Evolutionary conservation across 2,113 vertebrate genomes (phyloP).

Genomic region (Catharus fuscescens): DNA sequence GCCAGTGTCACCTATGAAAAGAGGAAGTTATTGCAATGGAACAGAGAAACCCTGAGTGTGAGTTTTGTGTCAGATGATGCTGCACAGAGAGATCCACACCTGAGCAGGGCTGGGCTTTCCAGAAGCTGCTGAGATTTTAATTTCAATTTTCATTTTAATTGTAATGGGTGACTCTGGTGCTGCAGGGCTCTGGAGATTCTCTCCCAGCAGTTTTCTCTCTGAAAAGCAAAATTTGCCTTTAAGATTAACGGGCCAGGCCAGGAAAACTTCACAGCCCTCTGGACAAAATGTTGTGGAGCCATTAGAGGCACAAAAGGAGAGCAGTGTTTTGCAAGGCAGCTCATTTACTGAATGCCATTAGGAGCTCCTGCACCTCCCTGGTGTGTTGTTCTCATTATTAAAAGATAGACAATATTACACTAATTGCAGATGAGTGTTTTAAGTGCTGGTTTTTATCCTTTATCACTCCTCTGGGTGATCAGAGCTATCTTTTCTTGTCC

Average conservation of each 20-base stretch:
- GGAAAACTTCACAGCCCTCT: constrained; percentile 35
- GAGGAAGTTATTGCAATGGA: neutral
- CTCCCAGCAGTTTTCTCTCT: neutral
- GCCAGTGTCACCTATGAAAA: neutral
- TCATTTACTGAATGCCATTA: constrained; percentile 37
- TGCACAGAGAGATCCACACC: neutral
- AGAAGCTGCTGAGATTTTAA: neutral
- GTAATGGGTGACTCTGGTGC: neutral
- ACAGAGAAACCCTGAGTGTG: neutral
- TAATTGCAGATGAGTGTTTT: neutral
- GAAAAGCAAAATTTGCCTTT: constrained; percentile 44
- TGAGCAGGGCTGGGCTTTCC: neutral
- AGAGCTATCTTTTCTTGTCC: neutral
- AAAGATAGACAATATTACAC: constrained; percentile 13
- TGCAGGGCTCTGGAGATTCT: neutral
- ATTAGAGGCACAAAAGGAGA: constrained; percentile 18
- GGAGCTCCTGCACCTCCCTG: neutral
- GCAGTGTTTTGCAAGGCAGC: constrained; percentile 31
- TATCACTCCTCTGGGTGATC: neutral
- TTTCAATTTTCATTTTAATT: neutral
- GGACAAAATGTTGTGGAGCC: constrained; percentile 12
- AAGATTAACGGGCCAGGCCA: constrained; percentile 10
- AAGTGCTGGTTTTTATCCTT: neutral
- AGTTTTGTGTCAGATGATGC: neutral
- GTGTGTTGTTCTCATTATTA: constrained; percentile 31